phyloP scores from a whole-genome alignment of 2,113 vertebrate species.

The Phycodurus eques region DNA sequence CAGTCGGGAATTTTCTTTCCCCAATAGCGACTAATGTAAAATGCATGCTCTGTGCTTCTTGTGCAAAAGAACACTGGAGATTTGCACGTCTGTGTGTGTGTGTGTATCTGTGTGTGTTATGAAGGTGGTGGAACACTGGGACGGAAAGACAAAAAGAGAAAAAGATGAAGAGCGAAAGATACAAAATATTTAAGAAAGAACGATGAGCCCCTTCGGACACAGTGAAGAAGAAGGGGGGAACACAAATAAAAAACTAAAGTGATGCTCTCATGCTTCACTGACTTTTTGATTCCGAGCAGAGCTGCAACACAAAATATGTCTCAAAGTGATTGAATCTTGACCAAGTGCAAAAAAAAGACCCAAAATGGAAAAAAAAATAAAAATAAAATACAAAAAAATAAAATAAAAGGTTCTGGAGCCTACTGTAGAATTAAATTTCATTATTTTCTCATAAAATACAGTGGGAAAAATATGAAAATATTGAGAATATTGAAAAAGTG shows the following conservation, averaged over 20 bases:
- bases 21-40: conserved; percentile 49
- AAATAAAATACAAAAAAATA: no score
- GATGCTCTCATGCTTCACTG: background rate
- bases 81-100: conserved; percentile 8
- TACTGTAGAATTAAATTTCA: background rate
- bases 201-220: conserved; percentile 17
- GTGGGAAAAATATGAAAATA: no score
- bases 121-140: background rate
- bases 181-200: conserved; percentile 11
- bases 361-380: background rate
- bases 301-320: conserved; percentile 9
- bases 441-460: background rate
- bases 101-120: background rate
- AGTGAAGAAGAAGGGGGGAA: conserved; percentile 9
- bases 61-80: conserved; percentile 38
- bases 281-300: background rate
- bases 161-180: conserved; percentile 3
- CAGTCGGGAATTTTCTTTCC: conserved; percentile 24
- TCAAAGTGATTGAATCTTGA: background rate
- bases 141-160: conserved; percentile 20
- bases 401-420: background rate
- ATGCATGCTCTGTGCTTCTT: conserved; percentile 47
- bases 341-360: background rate
- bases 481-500: no score
- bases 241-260: background rate